Evolutionary conservation across 1,140 invertebrate genomes (phyloP).

Genomic region (Acromyrmex charruanus): DNA sequence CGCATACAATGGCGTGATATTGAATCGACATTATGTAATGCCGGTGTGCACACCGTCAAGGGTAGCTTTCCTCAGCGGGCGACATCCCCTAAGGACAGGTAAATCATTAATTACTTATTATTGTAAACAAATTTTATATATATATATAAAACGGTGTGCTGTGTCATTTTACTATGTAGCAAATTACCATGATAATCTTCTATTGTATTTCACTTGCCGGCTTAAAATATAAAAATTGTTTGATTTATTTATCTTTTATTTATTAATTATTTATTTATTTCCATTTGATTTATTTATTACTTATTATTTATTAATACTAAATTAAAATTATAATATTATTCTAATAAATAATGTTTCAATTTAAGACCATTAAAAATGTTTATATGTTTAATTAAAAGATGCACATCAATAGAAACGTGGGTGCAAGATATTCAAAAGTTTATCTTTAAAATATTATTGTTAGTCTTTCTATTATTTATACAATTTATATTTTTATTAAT

Average conservation of each 20-base stretch:
- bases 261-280: background rate
- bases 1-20: constrained; percentile 88
- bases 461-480: background rate
- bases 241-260: background rate
- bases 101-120: constrained; percentile 38
- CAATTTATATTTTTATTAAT: background rate
- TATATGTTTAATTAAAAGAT: background rate
- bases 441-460: background rate
- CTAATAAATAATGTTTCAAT: background rate
- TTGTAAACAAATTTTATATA: background rate
- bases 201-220: background rate
- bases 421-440: background rate
- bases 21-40: constrained; percentile 88
- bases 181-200: background rate
- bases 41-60: constrained; percentile 89
- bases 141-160: too few species aligned
- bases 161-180: background rate
- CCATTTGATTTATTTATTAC: background rate
- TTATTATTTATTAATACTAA: background rate
- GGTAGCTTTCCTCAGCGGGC: constrained; percentile 89
- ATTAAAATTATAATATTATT: background rate
- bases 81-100: constrained; percentile 89
- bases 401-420: background rate
- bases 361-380: background rate
- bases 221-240: background rate